phyloP scores from a whole-genome alignment of 2,113 vertebrate species.

The Chelonoidis abingdonii region DNA sequence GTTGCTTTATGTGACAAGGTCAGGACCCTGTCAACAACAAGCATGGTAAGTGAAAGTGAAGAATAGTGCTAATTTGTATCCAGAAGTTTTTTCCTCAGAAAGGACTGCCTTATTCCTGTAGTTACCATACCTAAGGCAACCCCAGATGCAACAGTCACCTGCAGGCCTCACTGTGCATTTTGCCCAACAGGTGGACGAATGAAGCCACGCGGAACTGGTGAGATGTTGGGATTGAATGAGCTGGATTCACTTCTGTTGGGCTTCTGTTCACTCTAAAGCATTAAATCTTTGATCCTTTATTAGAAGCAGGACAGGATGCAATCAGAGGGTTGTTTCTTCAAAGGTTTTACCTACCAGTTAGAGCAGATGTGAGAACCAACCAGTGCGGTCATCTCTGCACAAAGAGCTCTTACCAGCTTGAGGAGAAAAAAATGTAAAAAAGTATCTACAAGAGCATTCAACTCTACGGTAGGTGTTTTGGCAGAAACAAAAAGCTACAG shows the following conservation, averaged over 20 bases:
- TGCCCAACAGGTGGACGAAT: constrained; percentile 57
- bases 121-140: constrained; percentile 55
- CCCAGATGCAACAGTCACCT: neutral
- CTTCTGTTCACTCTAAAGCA: constrained; percentile 19
- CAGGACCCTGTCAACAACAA: neutral
- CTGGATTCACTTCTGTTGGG: constrained; percentile 6
- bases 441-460: neutral
- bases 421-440: neutral
- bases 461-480: neutral
- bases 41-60: neutral
- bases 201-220: constrained; percentile 49
- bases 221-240: constrained; percentile 34
- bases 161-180: constrained; percentile 44
- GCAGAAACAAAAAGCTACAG: neutral
- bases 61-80: neutral
- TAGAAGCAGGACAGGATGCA: neutral
- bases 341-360: neutral
- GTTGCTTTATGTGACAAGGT: neutral
- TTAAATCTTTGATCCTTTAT: constrained; percentile 7
- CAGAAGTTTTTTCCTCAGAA: constrained; percentile 8
- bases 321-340: neutral
- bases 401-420: neutral
- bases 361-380: neutral
- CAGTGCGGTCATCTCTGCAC: neutral
- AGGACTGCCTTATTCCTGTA: neutral